Percentiles rank a stretch among this genome's conserved stretches.
Evolutionary conservation across 2,888 invertebrate genomes (phyloP).

Genomic region (Tenthredo livida): DNA sequence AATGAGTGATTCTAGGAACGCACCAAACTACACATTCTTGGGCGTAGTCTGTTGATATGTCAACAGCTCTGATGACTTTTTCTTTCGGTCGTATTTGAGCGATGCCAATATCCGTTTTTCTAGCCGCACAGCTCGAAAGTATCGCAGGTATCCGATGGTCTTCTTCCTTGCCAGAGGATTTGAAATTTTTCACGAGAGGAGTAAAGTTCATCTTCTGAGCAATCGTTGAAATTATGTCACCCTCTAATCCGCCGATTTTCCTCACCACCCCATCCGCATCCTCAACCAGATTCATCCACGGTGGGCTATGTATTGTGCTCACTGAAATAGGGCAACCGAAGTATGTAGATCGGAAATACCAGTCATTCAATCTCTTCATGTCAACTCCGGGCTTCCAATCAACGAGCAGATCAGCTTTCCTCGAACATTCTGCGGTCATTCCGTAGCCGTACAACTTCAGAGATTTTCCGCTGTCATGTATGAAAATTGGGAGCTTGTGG

Average conservation of each 20-base stretch:
- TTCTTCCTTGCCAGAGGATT: background rate
- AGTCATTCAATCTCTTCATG: background rate
- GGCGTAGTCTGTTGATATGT: background rate
- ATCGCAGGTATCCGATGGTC: background rate
- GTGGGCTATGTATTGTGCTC: background rate
- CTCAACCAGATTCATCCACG: background rate
- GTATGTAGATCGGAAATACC: background rate
- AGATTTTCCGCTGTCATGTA: background rate
- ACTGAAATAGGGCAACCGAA: background rate
- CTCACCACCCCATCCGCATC: background rate
- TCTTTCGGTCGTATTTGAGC: background rate
- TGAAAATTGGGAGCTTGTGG: background rate
- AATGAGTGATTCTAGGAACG: background rate
- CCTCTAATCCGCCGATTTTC: conserved; percentile 7
- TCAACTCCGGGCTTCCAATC: conserved; percentile 14
- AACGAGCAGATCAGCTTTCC: background rate
- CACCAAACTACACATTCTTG: no score
- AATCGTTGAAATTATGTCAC: background rate
- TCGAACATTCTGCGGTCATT: background rate
- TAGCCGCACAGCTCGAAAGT: background rate
- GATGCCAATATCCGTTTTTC: background rate
- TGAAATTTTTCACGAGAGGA: background rate
- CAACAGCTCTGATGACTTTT: background rate
- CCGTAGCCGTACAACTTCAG: background rate
- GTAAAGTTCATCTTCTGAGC: background rate